These are phyloP conservation scores for Cynopterus brachyotis DNA, from an alignment of 2,113 vertebrate species.

Conservation along the genomic window DNA sequence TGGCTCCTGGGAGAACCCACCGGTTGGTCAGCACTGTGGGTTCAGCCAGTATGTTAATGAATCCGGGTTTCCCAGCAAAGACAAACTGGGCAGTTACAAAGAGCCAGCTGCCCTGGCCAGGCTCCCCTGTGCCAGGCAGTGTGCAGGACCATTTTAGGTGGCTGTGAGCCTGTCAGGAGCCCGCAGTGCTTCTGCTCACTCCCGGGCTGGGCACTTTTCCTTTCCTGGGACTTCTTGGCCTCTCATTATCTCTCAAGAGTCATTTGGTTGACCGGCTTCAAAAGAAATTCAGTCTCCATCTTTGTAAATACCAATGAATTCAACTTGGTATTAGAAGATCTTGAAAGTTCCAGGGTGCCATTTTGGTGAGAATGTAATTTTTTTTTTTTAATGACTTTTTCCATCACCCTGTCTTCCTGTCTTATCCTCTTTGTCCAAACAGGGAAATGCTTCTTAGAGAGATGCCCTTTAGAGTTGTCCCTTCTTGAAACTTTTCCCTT, in stretches of 20 bases:
- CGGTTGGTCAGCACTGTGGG: not conserved
- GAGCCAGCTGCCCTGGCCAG: not conserved
- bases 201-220: not conserved
- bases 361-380: not conserved
- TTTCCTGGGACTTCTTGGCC: not conserved
- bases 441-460: not conserved
- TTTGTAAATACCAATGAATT: not conserved
- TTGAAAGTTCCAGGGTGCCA: not conserved
- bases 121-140: accelerated
- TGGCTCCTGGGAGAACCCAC: not conserved
- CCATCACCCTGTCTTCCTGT: not conserved
- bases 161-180: not conserved
- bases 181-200: not conserved
- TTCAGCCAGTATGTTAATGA: not conserved
- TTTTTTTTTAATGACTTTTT: not conserved
- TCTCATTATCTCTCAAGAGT: not conserved
- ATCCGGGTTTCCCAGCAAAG: not conserved
- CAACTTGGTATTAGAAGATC: not conserved
- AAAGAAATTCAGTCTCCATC: not conserved
- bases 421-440: not conserved
- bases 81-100: not conserved
- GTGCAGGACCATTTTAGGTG: not conserved
- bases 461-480: not conserved
- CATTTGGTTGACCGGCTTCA: not conserved
- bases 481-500: not conserved